Evolutionary conservation across 2,797 vertebrate species (phyloP).

Genomic region (Danio aesculapii): DNA sequence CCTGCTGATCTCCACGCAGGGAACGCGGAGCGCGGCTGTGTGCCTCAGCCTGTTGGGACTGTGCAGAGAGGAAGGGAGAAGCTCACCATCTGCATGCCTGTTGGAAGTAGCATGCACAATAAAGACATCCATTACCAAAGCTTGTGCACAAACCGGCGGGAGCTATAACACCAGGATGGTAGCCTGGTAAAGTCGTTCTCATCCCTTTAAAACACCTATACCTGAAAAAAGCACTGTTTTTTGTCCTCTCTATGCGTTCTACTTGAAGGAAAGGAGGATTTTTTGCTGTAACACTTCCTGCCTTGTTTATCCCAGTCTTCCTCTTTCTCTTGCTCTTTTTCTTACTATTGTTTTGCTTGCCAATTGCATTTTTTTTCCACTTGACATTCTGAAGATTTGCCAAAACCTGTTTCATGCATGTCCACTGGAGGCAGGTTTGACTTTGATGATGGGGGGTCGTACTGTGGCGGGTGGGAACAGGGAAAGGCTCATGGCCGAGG

Average conservation of each 20-base stretch:
- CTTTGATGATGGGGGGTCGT: conserved; percentile 99
- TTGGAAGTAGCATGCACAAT: conserved; percentile 84
- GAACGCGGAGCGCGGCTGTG: conserved; percentile 63
- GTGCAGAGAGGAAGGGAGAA: conserved; percentile 67
- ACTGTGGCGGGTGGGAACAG: conserved; percentile 99
- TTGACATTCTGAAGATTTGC: conserved; percentile 86
- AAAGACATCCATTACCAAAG: conserved; percentile 67
- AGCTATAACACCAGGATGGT: conserved; percentile 65
- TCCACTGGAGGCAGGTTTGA: conserved; percentile 99
- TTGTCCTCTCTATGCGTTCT: not conserved
- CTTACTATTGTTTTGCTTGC: not conserved
- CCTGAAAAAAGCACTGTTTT: conserved; percentile 24
- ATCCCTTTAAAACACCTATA: conserved; percentile 54
- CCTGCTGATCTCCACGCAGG: conserved; percentile 64
- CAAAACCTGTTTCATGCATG: conserved; percentile 98
- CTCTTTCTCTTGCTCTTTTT: conserved; percentile 26
- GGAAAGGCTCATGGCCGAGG: conserved; percentile 97
- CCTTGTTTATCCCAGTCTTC: conserved; percentile 65
- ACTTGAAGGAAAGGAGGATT: conserved; percentile 30
- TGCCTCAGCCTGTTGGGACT: conserved; percentile 66
- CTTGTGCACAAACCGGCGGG: conserved; percentile 65
- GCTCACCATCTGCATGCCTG: conserved; percentile 76
- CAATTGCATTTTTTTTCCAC: conserved; percentile 64
- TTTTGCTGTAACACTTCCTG: conserved; percentile 32
- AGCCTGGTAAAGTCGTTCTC: conserved; percentile 63